Base-by-base conservation (phyloP, 92 coral and sea anemone species). In the Porites rus region DNA sequence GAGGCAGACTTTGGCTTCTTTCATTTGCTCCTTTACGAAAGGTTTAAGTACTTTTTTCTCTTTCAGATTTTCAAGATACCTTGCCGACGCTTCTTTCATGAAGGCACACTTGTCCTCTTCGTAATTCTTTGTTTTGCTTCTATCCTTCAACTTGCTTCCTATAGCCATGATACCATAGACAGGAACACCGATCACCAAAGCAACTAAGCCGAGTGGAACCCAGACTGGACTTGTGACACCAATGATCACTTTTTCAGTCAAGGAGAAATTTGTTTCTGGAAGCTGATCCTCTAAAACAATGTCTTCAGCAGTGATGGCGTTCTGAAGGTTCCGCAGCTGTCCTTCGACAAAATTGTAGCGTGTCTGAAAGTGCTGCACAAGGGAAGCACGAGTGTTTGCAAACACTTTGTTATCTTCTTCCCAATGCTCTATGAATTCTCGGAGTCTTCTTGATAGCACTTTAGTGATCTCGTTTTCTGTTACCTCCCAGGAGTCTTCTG, bases 181-280 rank as follows among this genome's bases (percentile, higher is more conserved):
- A 1, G 87, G 82, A n/a, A 52, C 19, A 28, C 87, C 82, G 6
- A 86, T n/a, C 4, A 76, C 62, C 2, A 90, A 71, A 10, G 60
- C 84, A 17, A 51, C 84, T 13, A 86, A 13, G 4, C 80, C 79
- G 0, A 86, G 25, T 2, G 90, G 88, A 75, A 86, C 38, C 93
- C 93, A 90, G 12, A 56, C 1, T 56, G 61, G 61, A 56, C 61
- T 56, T 80, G 16, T 12, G 90, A 86, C 66, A 3, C 19, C 66
- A 18, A 62, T 18, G 66, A 64, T 13, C 7, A 56, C 12, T 65
- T 77, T 18, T 18, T 22, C 58, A 64, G 76, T 5, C 50, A 16
- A 18, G 18, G 46, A 1, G 4, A 16, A 0, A 11, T 51, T 25
- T 14, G 12, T 8, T 81, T 65, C 61, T 21, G 6, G 65, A 25